A percentile compares a stretch with the other conserved stretches of the same genome.
Conservation (phyloP, 2,113 vertebrate genomes). For the Pampusana beccarii region DNA sequence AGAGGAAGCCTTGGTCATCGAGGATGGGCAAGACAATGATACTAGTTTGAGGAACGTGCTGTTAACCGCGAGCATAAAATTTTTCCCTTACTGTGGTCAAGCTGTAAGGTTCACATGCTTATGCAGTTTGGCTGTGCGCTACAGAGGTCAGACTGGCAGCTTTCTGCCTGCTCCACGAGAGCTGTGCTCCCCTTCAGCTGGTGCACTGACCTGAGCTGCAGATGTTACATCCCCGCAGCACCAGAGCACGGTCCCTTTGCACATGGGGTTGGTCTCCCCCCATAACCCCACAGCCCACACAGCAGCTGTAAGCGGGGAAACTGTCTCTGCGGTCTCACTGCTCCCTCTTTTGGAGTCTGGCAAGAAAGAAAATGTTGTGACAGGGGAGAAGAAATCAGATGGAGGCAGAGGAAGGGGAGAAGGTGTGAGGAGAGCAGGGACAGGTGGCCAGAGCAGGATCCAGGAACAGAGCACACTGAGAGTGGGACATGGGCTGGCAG, state of each 20-base stretch:
- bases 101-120: not conserved
- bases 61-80: not conserved
- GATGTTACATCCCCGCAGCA: not conserved
- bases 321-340: not conserved
- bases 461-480: not conserved
- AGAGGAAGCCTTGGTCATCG: not conserved
- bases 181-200: not conserved
- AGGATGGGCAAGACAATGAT: not conserved
- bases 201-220: not conserved
- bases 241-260: not conserved
- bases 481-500: too few species aligned
- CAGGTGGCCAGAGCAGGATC: not conserved
- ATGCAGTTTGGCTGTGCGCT: not conserved
- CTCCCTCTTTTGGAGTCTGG: not conserved
- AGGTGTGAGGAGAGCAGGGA: not conserved
- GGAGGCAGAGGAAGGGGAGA: not conserved
- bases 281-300: not conserved
- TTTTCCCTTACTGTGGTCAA: not conserved
- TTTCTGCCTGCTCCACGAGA: not conserved
- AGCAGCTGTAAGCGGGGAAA: not conserved
- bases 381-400: not conserved
- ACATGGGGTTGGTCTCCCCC: fast-evolving
- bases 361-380: not conserved
- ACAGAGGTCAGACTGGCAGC: not conserved
- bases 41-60: not conserved